Percentiles rank a stretch among this genome's conserved stretches.
These are phyloP conservation scores for Odocoileus hemionus DNA, from an alignment of 2,113 vertebrate species.

Conservation along the genomic window DNA sequence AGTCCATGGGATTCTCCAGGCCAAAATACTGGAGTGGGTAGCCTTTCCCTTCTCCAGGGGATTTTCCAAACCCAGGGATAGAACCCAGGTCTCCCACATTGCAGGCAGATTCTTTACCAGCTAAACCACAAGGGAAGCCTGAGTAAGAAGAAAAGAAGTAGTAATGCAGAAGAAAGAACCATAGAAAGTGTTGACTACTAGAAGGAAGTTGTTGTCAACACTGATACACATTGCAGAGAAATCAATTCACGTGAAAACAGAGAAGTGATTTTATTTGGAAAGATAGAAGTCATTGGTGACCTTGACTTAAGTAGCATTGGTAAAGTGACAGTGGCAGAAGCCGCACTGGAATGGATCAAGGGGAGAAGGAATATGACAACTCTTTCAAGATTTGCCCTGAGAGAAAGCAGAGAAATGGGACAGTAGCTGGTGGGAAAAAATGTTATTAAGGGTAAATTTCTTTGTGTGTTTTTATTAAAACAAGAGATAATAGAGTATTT, in stretches of 20 bases:
- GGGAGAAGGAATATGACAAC: neutral
- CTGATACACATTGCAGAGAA: neutral
- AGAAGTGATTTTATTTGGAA: neutral
- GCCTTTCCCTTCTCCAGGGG: neutral
- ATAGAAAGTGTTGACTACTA: neutral
- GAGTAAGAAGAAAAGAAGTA: neutral
- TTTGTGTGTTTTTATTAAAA: constrained; percentile 7
- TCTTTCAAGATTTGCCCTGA: neutral
- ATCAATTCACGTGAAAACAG: neutral
- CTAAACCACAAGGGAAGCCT: neutral
- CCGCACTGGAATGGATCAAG: neutral
- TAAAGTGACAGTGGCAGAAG: neutral
- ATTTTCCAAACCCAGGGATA: neutral
- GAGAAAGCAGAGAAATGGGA: neutral
- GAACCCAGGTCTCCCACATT: neutral
- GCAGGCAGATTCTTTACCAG: neutral
- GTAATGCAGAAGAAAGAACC: neutral
- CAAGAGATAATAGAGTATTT: neutral
- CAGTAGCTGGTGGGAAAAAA: neutral
- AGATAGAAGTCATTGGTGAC: neutral
- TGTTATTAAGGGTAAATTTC: neutral
- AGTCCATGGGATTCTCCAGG: neutral
- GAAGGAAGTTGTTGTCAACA: neutral
- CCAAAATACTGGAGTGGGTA: neutral
- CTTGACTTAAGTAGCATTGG: neutral